Evolutionary conservation across 2,888 invertebrate species (phyloP).

Genomic region (Plagiodera versicolora): DNA sequence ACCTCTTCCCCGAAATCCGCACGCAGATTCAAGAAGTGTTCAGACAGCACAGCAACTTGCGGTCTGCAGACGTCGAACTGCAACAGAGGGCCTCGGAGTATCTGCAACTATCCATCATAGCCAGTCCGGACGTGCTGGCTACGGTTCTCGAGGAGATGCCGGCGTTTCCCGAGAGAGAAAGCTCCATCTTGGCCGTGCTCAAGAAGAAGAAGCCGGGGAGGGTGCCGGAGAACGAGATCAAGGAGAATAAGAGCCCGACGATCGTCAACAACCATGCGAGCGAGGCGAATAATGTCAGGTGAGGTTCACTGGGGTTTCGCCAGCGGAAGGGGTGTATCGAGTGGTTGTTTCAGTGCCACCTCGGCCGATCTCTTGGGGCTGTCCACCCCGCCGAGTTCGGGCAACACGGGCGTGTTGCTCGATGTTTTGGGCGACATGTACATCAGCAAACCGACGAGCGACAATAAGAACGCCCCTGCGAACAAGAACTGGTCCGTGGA

Average conservation of each 20-base stretch:
- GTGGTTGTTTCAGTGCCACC: conserved; percentile 39
- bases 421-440: conserved; percentile 93
- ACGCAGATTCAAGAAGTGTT: conserved; percentile 91
- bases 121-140: conserved; percentile 95
- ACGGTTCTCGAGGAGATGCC: conserved; percentile 99
- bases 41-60: conserved; percentile 90
- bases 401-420: conserved; percentile 78
- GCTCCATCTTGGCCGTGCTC: conserved; percentile 94
- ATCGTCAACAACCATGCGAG: conserved; percentile 58
- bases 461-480: conserved; percentile 49
- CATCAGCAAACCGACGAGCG: conserved; percentile 59
- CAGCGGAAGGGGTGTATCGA: background rate
- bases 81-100: conserved; percentile 99
- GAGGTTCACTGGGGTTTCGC: background rate
- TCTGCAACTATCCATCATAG: conserved; percentile 92
- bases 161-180: conserved; percentile 97
- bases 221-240: conserved; percentile 84
- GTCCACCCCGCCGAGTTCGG: conserved; percentile 73
- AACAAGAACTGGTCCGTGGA: conserved; percentile 53
- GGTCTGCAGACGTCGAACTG: conserved; percentile 97
- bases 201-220: conserved; percentile 98
- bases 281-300: conserved; percentile 56
- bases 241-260: conserved; percentile 79
- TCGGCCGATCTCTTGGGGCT: conserved; percentile 87
- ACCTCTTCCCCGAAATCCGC: conserved; percentile 98